Percentiles rank a stretch among this genome's conserved stretches.
Evolutionary conservation across 2,113 vertebrate genomes (phyloP).

Genomic region (Choloepus hoffmanni): DNA sequence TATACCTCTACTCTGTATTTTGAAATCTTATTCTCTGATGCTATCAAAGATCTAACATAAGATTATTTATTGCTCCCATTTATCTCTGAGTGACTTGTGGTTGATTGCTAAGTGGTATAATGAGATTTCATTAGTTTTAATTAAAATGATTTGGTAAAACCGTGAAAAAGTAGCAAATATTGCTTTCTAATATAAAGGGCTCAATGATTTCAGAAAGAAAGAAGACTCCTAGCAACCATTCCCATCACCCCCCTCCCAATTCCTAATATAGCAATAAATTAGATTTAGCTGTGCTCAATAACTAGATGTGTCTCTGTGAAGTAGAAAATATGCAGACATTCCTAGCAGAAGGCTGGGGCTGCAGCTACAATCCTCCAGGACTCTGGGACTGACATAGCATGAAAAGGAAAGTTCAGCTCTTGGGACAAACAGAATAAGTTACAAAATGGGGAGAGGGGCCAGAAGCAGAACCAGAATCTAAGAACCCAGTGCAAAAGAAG

Average conservation of each 20-base stretch:
- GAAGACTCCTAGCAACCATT: background rate
- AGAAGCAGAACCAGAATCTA: background rate
- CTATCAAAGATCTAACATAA: background rate
- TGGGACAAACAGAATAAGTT: background rate
- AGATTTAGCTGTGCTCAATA: background rate
- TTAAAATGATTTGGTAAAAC: background rate
- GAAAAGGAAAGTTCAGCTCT: background rate
- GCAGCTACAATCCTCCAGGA: background rate
- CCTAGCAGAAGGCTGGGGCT: background rate
- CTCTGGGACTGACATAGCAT: background rate
- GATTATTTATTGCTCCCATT: background rate
- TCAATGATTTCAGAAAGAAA: background rate
- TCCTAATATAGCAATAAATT: background rate
- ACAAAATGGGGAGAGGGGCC: background rate
- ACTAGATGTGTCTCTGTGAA: background rate
- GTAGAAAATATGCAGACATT: background rate
- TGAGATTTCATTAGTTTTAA: background rate
- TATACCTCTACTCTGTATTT: background rate
- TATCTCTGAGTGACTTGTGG: background rate
- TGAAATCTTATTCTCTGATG: background rate
- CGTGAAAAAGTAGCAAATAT: background rate
- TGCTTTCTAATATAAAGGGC: background rate
- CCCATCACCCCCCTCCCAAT: background rate
- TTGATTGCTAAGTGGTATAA: background rate
- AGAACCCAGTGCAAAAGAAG: background rate